Conservation (phyloP, 1,140 invertebrate genomes). For the Luehdorfia chinensis region DNA sequence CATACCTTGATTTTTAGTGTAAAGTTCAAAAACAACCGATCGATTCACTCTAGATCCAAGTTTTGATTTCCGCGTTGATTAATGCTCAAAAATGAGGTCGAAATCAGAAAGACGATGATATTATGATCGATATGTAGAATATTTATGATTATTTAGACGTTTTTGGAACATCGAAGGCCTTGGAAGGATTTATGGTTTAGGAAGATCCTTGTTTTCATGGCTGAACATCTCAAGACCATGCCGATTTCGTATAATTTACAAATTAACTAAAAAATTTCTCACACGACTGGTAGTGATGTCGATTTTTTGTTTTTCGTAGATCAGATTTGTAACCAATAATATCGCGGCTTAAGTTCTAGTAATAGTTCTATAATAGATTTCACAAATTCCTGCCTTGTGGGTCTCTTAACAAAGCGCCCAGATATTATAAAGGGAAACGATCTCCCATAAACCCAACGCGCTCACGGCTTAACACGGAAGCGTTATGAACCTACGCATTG, state of each 20-base stretch:
- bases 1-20: slow-evolving; percentile 3
- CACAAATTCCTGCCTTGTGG: no score
- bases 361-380: no score
- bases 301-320: no score
- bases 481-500: slow-evolving; percentile 43
- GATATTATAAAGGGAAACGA: slow-evolving; percentile 21
- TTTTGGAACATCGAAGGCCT: slow-evolving; percentile 4
- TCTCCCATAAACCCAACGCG: slow-evolving; percentile 10
- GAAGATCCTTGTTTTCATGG: background rate
- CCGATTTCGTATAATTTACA: no score
- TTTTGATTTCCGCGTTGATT: slow-evolving; percentile 11
- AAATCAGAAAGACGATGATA: background rate
- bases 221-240: no score
- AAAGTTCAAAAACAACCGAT: slow-evolving; percentile 18
- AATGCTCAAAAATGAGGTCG: slow-evolving; percentile 6
- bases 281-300: no score
- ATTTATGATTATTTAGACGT: background rate
- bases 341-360: no score
- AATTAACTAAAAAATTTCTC: no score
- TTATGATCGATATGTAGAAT: background rate
- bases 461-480: slow-evolving; percentile 35
- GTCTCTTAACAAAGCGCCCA: background rate
- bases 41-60: background rate
- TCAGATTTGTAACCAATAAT: no score
- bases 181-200: no score